These are phyloP conservation scores for Chrysomallon squamiferum DNA, from an alignment of 1,140 invertebrate genomes.

Conservation along the genomic window DNA sequence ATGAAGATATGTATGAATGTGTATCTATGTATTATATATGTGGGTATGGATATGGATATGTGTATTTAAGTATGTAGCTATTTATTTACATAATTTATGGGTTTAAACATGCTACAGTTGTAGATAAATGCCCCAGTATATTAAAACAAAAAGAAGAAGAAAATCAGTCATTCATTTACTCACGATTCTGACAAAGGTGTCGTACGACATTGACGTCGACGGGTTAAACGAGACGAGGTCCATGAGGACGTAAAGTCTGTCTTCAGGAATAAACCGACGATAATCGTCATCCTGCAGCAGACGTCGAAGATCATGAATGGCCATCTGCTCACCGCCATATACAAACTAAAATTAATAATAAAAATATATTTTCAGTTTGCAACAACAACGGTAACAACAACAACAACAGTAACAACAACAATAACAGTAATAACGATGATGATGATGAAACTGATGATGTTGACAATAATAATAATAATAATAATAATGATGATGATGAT, in stretches of 20 bases:
- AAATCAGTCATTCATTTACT: no score
- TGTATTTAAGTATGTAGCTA: no score
- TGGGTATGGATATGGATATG: no score
- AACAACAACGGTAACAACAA: neutral
- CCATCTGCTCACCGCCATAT: slow-evolving; percentile 3
- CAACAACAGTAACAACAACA: neutral
- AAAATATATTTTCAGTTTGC: neutral
- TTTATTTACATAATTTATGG: no score
- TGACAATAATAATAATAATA: no score
- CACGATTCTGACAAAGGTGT: neutral
- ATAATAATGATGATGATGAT: no score
- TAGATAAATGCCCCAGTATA: no score
- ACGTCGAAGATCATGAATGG: neutral
- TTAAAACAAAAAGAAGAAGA: no score
- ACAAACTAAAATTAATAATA: neutral
- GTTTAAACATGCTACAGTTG: no score
- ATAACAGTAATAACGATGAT: neutral
- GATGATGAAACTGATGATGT: no score
- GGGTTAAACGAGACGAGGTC: slow-evolving; percentile 1
- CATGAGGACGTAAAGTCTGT: neutral
- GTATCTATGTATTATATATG: no score
- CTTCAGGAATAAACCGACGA: neutral
- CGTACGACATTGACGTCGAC: neutral
- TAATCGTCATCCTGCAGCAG: neutral
- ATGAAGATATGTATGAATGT: no score